A percentile compares a stretch with the other conserved stretches of the same genome.
Conservation (phyloP, 2,113 vertebrate species). For the Phylloscopus trochilus region DNA sequence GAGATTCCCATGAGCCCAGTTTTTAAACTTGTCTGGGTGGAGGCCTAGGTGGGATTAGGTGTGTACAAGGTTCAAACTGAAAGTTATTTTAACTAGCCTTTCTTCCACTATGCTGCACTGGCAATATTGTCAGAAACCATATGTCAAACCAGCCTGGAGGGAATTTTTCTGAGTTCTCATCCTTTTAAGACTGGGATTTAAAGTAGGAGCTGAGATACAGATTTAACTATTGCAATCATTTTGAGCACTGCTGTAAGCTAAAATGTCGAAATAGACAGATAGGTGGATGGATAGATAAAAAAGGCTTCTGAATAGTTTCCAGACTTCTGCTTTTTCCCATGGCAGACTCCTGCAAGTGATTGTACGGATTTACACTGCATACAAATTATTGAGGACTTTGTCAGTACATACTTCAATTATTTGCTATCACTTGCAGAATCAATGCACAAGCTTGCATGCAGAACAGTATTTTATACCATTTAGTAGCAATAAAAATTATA, state of each 20-base stretch:
- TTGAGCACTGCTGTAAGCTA: neutral
- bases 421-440: slow-evolving; percentile 58
- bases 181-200: slow-evolving; percentile 10
- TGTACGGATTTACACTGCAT: slow-evolving; percentile 65
- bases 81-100: neutral
- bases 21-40: neutral
- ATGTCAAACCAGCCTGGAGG: neutral
- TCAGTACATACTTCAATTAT: slow-evolving; percentile 50
- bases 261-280: neutral
- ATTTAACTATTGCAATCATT: neutral
- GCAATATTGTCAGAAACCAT: neutral
- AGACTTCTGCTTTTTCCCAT: slow-evolving; percentile 27
- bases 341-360: slow-evolving; percentile 52
- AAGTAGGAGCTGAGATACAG: neutral
- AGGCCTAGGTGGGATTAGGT: neutral
- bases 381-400: slow-evolving; percentile 53
- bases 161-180: neutral
- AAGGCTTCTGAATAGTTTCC: neutral
- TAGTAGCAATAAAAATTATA: neutral
- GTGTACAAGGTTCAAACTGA: neutral
- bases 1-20: neutral
- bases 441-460: neutral
- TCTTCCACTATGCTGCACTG: neutral
- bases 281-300: neutral
- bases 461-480: slow-evolving; percentile 37